A percentile compares a stretch with the other conserved stretches of the same genome.
Evolutionary conservation across 1,140 invertebrate genomes (phyloP).

Genomic region (Centruroides sculpturatus): DNA sequence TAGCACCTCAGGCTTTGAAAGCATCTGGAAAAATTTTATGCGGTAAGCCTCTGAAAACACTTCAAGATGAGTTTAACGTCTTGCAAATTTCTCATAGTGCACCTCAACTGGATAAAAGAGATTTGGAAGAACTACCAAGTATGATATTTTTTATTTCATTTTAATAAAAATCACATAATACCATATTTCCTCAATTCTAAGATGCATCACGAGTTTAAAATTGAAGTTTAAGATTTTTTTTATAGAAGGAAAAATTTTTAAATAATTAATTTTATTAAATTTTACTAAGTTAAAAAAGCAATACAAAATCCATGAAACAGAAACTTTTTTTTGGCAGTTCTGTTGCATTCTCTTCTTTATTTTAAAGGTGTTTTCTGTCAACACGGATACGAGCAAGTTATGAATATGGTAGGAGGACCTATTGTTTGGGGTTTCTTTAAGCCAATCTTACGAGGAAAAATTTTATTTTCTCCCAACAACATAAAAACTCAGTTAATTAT

Average conservation of each 20-base stretch:
- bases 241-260: neutral
- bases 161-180: neutral
- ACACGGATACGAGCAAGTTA: conserved; percentile 26
- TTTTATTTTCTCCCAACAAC: conserved; percentile 30
- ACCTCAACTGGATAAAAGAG: conserved; percentile 17
- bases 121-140: conserved; percentile 16
- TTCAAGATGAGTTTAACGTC: conserved; percentile 17
- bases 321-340: too few relatives aligned
- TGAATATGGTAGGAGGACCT: conserved; percentile 22
- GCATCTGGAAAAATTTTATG: conserved; percentile 19
- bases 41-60: conserved; percentile 16
- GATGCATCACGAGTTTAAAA: neutral
- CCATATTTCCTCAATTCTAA: neutral
- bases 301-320: too few relatives aligned
- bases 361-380: conserved; percentile 27
- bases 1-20: conserved; percentile 15
- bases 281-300: too few relatives aligned
- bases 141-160: neutral
- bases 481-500: conserved; percentile 24
- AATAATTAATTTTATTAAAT: neutral
- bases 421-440: conserved; percentile 33
- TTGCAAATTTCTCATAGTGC: conserved; percentile 12
- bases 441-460: conserved; percentile 31
- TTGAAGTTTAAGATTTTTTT: neutral
- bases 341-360: neutral